Evolutionary conservation across 2,113 vertebrate genomes (phyloP).

Genomic region (Tragelaphus scriptus): DNA sequence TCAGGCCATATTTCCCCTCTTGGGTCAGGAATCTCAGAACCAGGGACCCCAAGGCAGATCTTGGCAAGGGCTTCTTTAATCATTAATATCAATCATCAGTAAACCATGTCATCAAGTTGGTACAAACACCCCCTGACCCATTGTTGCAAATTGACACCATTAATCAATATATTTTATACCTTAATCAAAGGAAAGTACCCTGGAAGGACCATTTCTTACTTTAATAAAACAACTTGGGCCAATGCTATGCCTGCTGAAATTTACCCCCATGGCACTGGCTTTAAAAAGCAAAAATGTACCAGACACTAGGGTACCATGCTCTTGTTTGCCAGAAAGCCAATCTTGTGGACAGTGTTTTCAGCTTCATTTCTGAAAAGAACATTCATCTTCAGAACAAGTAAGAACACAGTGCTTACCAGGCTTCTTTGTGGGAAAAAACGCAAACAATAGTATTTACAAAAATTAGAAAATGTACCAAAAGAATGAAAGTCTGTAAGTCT

Average conservation of each 20-base stretch:
- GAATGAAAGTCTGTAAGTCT: background rate
- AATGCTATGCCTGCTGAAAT: background rate
- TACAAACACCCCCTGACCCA: background rate
- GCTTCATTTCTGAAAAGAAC: background rate
- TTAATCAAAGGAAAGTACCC: background rate
- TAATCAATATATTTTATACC: background rate
- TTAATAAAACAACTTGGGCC: background rate
- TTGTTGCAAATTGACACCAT: background rate
- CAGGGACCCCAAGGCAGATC: background rate
- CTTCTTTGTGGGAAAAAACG: background rate
- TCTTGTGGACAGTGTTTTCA: background rate
- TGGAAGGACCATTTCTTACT: background rate
- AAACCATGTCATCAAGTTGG: background rate
- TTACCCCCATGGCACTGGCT: background rate
- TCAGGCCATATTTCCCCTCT: background rate
- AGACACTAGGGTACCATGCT: background rate
- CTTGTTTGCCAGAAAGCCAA: background rate
- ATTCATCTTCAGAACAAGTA: background rate
- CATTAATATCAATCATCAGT: background rate
- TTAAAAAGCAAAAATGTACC: background rate
- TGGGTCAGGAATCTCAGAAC: background rate
- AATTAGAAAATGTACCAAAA: background rate
- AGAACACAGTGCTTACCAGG: background rate
- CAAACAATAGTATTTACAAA: background rate
- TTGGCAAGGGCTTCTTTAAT: background rate